Conservation (phyloP, 2,113 vertebrate genomes). For the Labeo catla region DNA sequence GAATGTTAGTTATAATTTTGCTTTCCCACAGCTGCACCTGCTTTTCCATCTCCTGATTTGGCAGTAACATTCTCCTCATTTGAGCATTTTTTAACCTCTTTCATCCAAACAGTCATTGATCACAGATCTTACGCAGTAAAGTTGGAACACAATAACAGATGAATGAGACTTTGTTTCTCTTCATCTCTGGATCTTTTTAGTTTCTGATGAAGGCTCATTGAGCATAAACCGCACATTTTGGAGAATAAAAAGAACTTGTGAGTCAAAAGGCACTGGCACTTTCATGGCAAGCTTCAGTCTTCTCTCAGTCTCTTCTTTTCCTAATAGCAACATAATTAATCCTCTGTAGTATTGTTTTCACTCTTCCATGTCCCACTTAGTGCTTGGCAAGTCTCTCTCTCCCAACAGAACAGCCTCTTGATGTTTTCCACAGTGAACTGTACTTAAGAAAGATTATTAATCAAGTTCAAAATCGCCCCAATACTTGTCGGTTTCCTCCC, state of each 20-base stretch:
- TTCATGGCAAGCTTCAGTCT: slow-evolving; percentile 74
- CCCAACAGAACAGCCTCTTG: slow-evolving; percentile 32
- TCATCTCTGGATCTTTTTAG: slow-evolving; percentile 65
- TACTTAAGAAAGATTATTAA: slow-evolving; percentile 44
- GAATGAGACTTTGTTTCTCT: slow-evolving; percentile 66
- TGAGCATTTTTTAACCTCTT: slow-evolving; percentile 33
- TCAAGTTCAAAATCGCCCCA: slow-evolving; percentile 11
- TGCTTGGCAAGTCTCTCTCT: slow-evolving; percentile 20
- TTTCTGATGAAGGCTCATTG: slow-evolving; percentile 75
- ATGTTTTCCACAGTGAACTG: slow-evolving; percentile 36
- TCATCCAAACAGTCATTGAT: slow-evolving; percentile 61
- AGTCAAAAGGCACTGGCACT: slow-evolving; percentile 65
- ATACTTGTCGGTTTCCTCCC: neutral
- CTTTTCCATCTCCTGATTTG: slow-evolving; percentile 7
- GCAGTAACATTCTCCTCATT: slow-evolving; percentile 28
- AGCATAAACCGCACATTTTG: slow-evolving; percentile 77
- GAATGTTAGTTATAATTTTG: neutral
- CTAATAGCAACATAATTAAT: slow-evolving; percentile 81
- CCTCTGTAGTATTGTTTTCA: slow-evolving; percentile 81
- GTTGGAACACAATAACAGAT: slow-evolving; percentile 70
- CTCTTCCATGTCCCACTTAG: slow-evolving; percentile 75
- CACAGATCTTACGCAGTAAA: slow-evolving; percentile 62
- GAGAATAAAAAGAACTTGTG: slow-evolving; percentile 67
- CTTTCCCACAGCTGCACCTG: neutral
- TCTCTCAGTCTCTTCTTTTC: slow-evolving; percentile 70